Evolutionary conservation across 2,888 invertebrate species (phyloP).

Genomic region (Tricholauxania praeusta): DNA sequence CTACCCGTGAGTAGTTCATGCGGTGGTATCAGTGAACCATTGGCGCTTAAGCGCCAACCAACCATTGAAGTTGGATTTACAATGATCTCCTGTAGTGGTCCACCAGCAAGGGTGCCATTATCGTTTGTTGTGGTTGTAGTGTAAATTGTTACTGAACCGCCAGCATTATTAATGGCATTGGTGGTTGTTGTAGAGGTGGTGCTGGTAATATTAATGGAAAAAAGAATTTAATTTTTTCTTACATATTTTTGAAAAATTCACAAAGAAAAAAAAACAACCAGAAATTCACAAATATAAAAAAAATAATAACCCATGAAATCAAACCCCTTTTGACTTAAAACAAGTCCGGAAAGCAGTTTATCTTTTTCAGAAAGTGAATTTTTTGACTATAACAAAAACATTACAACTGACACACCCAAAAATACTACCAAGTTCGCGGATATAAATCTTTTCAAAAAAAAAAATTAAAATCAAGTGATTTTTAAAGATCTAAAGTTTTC

Average conservation of each 20-base stretch:
- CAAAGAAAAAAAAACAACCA: neutral
- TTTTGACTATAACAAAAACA: no score
- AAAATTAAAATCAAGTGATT: no score
- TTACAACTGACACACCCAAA: no score
- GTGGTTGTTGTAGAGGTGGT: slow-evolving; percentile 66
- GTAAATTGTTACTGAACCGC: slow-evolving; percentile 64
- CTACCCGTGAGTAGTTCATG: slow-evolving; percentile 66
- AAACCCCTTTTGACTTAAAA: no score
- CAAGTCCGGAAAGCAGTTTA: no score
- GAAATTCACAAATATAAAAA: no score
- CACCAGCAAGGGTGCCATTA: slow-evolving; percentile 60
- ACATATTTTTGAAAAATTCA: slow-evolving; percentile 4
- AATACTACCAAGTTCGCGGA: no score
- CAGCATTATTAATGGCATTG: slow-evolving; percentile 63
- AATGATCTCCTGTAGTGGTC: slow-evolving; percentile 67
- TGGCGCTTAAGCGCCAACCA: slow-evolving; percentile 67
- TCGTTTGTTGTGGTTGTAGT: slow-evolving; percentile 64
- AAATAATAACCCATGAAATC: no score
- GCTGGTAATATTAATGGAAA: slow-evolving; percentile 55
- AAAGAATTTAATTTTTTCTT: neutral
- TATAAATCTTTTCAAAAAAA: no score
- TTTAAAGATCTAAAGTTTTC: no score
- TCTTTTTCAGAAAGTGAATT: no score
- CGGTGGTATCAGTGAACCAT: slow-evolving; percentile 67
- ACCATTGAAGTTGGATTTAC: slow-evolving; percentile 68